Evolutionary conservation across 2,113 vertebrate genomes (phyloP), one percentile per base, ranked within the genome.

Genomic region (Cettia cetti): DNA sequence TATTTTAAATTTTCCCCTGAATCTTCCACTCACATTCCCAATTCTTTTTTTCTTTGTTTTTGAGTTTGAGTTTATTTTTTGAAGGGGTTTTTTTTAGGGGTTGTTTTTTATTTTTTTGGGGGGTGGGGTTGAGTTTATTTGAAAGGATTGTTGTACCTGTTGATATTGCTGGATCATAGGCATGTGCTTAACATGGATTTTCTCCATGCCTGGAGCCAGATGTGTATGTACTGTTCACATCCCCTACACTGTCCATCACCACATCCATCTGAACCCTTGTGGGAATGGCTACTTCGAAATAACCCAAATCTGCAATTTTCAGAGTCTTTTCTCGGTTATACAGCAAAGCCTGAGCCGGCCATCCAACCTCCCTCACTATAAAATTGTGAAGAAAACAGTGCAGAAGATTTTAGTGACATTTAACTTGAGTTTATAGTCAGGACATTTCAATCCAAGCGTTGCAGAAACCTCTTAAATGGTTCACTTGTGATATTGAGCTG

Each of bases 71-170:
- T 71, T 42, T 26, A 2, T 54, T 47, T 61, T n/a, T 42, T n/a
- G 5, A 7, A 3, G 5, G 6, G 1, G 7, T 49, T 21, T 59
- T 33, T 39, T 35, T 26, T 10, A 3, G 7, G 13, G 44, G 18
- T n/a, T n/a, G n/a, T n/a, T n/a, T n/a, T 9, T 37, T 40, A 8
- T 59, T n/a, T 68, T 66, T 64, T 44, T 11, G 10, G 10, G 64
- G 64, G 15, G 3, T 9, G 4, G 12, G 6, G 20, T 9, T 50
- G 75, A 15, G 12, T 42, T 77, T 49, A 24, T 92, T 70, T 81
- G 37, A 70, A 79, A 85, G 16, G 24, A 35, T 13, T 74, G 39
- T 26, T 4, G 15, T 27, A 11, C 9, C 12, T 75, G 9, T 40
- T 64, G 52, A 18, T 59, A 24, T 6, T 84, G 14, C 39, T 61